phyloP scores from a whole-genome alignment of 2,113 vertebrate genomes.

The Melanotaenia duboulayi region DNA sequence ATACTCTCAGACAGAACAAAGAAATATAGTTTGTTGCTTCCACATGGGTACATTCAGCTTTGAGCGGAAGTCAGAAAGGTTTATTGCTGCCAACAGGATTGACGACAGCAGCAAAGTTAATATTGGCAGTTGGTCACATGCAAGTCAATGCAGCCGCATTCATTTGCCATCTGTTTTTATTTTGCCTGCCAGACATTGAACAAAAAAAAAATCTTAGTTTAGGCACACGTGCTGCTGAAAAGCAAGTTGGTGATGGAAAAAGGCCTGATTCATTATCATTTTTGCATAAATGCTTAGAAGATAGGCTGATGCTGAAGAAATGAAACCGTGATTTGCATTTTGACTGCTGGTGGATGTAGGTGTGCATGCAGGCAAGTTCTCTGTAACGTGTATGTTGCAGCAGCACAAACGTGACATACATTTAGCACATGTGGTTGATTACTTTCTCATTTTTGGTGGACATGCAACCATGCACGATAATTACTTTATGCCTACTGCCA shows the following conservation, averaged over 20 bases:
- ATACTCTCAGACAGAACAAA: background rate
- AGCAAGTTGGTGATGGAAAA: background rate
- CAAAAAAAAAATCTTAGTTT: background rate
- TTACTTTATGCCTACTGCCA: conserved; percentile 62
- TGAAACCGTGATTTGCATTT: background rate
- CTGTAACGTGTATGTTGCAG: conserved; percentile 10
- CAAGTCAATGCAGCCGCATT: conserved; percentile 46
- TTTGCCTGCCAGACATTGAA: conserved; percentile 9
- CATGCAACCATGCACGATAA: conserved; percentile 69
- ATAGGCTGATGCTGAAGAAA: conserved; percentile 17
- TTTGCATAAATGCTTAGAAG: conserved; percentile 4
- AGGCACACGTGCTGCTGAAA: background rate
- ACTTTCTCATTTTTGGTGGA: conserved; percentile 22
- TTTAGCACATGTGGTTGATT: conserved; percentile 34
- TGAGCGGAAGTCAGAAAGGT: conserved; percentile 17
- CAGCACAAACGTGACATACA: conserved; percentile 13
- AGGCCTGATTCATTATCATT: background rate
- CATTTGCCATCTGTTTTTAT: conserved; percentile 27
- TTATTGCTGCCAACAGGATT: conserved; percentile 43
- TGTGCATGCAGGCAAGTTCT: background rate
- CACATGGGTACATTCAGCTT: background rate
- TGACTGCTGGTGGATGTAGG: background rate
- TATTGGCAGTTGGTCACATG: conserved; percentile 49
- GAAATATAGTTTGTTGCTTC: background rate
- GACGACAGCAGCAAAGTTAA: conserved; percentile 42